Evolutionary conservation across 2,888 invertebrate genomes (phyloP).

Genomic region (Lampropteryx suffumata): DNA sequence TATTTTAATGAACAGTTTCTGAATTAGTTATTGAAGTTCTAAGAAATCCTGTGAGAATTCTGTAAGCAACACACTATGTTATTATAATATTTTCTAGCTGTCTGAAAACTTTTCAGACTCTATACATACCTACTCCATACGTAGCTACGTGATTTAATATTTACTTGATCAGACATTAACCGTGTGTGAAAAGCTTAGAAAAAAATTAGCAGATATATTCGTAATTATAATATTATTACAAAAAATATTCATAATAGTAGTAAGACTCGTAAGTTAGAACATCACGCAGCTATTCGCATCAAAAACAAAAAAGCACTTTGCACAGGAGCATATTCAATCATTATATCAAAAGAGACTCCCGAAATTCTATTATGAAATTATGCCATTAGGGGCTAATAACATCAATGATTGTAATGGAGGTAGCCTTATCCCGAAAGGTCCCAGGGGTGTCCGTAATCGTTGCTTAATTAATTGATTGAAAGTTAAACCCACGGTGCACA

Average conservation of each 20-base stretch:
- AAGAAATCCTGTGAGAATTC: constrained; percentile 19
- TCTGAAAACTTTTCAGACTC: constrained; percentile 29
- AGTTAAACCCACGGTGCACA: constrained; percentile 75
- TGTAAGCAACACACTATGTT: constrained; percentile 20
- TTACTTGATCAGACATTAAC: neutral
- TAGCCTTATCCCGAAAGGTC: constrained; percentile 56
- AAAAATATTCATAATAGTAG: too few species aligned
- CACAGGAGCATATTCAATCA: constrained; percentile 16
- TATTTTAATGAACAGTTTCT: constrained; percentile 1
- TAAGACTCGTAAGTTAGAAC: too few species aligned
- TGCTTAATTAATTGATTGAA: constrained; percentile 81
- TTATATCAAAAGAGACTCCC: constrained; percentile 13
- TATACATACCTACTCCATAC: neutral
- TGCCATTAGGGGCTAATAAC: constrained; percentile 62
- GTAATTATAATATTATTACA: too few species aligned
- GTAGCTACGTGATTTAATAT: constrained; percentile 8
- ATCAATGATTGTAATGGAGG: constrained; percentile 68
- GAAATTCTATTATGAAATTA: constrained; percentile 47
- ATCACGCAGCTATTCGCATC: too few species aligned
- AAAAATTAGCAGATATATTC: too few species aligned
- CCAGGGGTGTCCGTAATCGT: constrained; percentile 69
- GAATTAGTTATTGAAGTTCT: constrained; percentile 19
- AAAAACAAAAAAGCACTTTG: neutral
- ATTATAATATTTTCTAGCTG: constrained; percentile 21
- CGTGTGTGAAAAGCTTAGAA: too few species aligned